Evolutionary conservation across 2,113 vertebrate genomes (phyloP).

Genomic region (Canis aureus): DNA sequence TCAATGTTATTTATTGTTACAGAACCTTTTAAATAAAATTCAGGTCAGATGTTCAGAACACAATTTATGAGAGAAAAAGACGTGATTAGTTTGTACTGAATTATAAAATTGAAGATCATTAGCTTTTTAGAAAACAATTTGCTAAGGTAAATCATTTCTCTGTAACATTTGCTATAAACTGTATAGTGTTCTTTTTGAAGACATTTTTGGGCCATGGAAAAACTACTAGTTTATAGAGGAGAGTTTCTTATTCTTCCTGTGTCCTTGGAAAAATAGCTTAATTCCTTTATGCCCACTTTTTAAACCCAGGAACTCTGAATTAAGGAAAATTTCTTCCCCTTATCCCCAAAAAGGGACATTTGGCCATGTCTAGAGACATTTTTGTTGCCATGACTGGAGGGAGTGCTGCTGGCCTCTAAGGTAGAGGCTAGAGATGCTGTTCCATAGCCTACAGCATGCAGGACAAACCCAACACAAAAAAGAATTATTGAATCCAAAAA

Average conservation of each 20-base stretch:
- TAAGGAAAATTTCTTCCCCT: not conserved
- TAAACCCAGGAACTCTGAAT: not conserved
- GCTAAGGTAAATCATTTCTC: conserved; percentile 42
- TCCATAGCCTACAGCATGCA: rapidly evolving
- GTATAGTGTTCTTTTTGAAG: not conserved
- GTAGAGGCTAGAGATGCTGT: not conserved
- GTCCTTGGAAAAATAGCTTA: not conserved
- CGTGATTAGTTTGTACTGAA: conserved; percentile 24
- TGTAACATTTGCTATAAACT: not conserved
- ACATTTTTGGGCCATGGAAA: not conserved
- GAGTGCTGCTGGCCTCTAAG: not conserved
- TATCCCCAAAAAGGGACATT: not conserved
- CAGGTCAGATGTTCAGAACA: conserved; percentile 52
- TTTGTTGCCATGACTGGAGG: not conserved
- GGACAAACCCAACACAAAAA: not conserved
- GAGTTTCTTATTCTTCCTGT: not conserved
- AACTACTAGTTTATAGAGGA: not conserved
- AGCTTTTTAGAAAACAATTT: conserved; percentile 46
- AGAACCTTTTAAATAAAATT: conserved; percentile 49
- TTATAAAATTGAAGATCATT: conserved; percentile 66
- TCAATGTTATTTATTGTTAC: not conserved
- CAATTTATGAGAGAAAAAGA: not conserved
- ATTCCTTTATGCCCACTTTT: not conserved
- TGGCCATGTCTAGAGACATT: not conserved
- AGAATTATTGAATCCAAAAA: not conserved